phyloP scores from a whole-genome alignment of 92 coral and sea anemone species.

The Palythoa heliodiscus region DNA sequence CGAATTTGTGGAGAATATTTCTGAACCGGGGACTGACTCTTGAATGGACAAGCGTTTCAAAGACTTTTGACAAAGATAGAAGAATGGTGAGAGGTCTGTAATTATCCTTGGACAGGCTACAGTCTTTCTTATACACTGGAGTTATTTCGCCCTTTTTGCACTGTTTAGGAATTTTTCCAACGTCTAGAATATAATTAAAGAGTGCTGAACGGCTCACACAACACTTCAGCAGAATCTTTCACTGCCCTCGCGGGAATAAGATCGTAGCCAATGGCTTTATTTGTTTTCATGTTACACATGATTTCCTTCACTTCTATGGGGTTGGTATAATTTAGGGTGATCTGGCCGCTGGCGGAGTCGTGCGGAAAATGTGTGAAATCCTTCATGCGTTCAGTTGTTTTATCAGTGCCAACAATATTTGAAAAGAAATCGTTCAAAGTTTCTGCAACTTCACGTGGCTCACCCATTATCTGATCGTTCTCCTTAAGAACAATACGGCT shows the following conservation, averaged over 20 bases:
- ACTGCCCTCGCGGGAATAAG: background rate
- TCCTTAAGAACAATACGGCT: no score
- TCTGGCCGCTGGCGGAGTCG: conserved; percentile 4
- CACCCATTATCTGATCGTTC: no score
- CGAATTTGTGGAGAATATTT: conserved; percentile 8
- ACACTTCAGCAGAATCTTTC: background rate
- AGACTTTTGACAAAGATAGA: background rate
- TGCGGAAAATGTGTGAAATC: background rate
- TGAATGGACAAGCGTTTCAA: background rate
- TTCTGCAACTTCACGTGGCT: no score
- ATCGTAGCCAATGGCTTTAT: conserved; percentile 2
- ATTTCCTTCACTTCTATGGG: background rate
- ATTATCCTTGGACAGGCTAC: background rate
- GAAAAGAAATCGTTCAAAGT: no score
- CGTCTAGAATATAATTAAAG: background rate
- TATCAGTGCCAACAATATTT: background rate
- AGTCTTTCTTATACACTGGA: background rate
- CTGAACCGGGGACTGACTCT: conserved; percentile 2
- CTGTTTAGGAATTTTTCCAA: background rate
- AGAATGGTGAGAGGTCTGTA: background rate
- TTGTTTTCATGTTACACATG: background rate
- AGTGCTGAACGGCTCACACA: background rate
- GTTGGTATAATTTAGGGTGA: background rate
- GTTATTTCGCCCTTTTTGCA: background rate
- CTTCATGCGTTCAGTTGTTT: background rate